phyloP scores from a whole-genome alignment of 2,888 invertebrate species.

The Camptogramma bilineatum region DNA sequence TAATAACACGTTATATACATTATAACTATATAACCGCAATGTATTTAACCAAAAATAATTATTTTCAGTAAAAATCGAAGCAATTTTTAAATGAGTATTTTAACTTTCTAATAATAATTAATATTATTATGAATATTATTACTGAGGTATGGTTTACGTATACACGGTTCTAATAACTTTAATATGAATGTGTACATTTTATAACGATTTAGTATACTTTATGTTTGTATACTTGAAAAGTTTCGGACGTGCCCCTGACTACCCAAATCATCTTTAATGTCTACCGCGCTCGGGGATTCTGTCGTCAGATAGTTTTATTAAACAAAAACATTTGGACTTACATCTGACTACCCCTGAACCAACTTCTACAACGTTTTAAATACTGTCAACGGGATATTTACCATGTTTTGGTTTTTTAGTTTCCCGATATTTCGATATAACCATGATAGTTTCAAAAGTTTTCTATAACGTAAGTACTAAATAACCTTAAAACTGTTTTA shows the following conservation, averaged over 20 bases:
- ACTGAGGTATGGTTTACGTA: constrained; percentile 88
- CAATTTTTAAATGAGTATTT: constrained; percentile 41
- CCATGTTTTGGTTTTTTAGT: too few relatives aligned
- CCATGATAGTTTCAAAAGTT: background rate
- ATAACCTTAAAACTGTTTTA: background rate
- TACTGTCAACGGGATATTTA: too few relatives aligned
- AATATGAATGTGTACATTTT: constrained; percentile 29
- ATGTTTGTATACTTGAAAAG: background rate
- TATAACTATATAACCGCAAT: background rate
- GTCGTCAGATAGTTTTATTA: background rate
- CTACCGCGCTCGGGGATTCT: background rate
- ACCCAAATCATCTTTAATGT: background rate
- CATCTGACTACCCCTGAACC: background rate
- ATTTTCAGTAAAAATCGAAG: constrained; percentile 19
- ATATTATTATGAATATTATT: constrained; percentile 54
- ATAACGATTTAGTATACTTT: too few relatives aligned
- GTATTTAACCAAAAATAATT: background rate
- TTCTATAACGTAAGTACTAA: background rate
- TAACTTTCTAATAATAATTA: constrained; percentile 32
- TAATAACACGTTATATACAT: background rate
- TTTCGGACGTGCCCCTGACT: background rate
- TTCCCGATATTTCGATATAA: too few relatives aligned
- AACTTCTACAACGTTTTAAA: too few relatives aligned
- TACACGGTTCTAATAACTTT: constrained; percentile 78
- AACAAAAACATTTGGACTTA: background rate